phyloP scores from a whole-genome alignment of 2,888 invertebrate genomes.

The Lycocerus yunnanus region DNA sequence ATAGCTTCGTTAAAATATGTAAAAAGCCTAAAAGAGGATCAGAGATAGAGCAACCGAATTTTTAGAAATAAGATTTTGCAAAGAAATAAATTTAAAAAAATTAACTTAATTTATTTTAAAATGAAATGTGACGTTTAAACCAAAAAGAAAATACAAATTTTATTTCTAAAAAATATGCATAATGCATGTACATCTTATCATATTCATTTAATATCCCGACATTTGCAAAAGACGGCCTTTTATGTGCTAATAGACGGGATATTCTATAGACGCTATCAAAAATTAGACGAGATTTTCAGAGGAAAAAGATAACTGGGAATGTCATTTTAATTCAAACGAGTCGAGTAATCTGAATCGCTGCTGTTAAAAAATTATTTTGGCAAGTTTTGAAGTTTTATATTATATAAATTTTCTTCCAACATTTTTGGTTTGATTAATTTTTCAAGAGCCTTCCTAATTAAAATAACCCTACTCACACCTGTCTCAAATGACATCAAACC shows the following conservation, averaged over 20 bases:
- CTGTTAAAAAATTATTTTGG: not conserved
- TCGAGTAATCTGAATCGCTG: conserved; percentile 14
- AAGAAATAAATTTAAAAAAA: not conserved
- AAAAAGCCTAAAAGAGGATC: not conserved
- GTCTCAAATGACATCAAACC: not conserved
- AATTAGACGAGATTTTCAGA: conserved; percentile 19
- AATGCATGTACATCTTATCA: conserved; percentile 1
- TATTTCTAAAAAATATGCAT: conserved; percentile 10
- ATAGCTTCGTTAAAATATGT: not conserved
- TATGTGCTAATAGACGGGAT: conserved; percentile 17
- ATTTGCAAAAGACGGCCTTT: conserved; percentile 8
- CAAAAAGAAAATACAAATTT: not conserved
- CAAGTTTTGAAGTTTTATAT: not conserved
- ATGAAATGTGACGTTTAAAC: not conserved
- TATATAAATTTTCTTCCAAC: not conserved
- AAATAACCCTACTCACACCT: not conserved
- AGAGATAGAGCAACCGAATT: not conserved
- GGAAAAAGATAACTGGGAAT: conserved; percentile 24
- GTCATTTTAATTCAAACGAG: conserved; percentile 27
- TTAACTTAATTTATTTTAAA: not conserved
- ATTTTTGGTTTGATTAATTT: not conserved
- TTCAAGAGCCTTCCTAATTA: not conserved
- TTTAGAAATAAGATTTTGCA: not conserved
- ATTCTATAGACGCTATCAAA: conserved; percentile 9
- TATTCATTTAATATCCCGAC: not conserved